phyloP scores from a whole-genome alignment of 2,888 invertebrate species.

The Schizotus pectinicornis region DNA sequence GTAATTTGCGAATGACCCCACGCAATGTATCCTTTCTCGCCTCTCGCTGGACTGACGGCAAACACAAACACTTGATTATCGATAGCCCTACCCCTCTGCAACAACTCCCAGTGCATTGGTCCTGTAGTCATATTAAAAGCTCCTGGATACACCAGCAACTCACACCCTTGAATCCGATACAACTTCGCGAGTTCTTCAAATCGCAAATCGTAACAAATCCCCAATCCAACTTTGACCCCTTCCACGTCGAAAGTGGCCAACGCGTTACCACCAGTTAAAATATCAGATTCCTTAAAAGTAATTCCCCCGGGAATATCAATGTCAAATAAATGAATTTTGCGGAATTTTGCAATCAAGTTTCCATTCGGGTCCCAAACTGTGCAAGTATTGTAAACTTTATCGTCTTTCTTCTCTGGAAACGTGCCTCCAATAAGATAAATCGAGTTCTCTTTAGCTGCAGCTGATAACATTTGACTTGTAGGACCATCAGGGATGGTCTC shows the following conservation, averaged over 20 bases:
- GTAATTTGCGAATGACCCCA: slow-evolving; percentile 88
- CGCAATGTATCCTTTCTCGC: slow-evolving; percentile 78
- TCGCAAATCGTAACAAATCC: slow-evolving; percentile 93
- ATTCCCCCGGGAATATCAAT: slow-evolving; percentile 93
- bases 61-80: slow-evolving; percentile 92
- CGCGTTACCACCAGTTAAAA: slow-evolving; percentile 75
- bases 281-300: slow-evolving; percentile 91
- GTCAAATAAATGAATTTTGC: slow-evolving; percentile 95
- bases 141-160: slow-evolving; percentile 88
- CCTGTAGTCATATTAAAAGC: slow-evolving; percentile 98
- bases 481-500: slow-evolving; percentile 82
- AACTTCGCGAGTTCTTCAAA: slow-evolving; percentile 87
- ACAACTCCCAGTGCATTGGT: slow-evolving; percentile 89
- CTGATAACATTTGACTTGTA: slow-evolving; percentile 73
- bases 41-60: slow-evolving; percentile 83
- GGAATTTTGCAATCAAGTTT: slow-evolving; percentile 76
- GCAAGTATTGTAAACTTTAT: slow-evolving; percentile 81
- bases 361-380: slow-evolving; percentile 85
- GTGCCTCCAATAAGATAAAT: slow-evolving; percentile 90
- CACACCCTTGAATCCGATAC: slow-evolving; percentile 76
- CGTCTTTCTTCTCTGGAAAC: slow-evolving; percentile 76
- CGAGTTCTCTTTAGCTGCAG: slow-evolving; percentile 75
- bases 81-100: slow-evolving; percentile 80
- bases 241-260: slow-evolving; percentile 76
- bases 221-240: slow-evolving; percentile 81